Conservation (phyloP, 1,140 invertebrate genomes). For the Hesperophylax magnus region DNA sequence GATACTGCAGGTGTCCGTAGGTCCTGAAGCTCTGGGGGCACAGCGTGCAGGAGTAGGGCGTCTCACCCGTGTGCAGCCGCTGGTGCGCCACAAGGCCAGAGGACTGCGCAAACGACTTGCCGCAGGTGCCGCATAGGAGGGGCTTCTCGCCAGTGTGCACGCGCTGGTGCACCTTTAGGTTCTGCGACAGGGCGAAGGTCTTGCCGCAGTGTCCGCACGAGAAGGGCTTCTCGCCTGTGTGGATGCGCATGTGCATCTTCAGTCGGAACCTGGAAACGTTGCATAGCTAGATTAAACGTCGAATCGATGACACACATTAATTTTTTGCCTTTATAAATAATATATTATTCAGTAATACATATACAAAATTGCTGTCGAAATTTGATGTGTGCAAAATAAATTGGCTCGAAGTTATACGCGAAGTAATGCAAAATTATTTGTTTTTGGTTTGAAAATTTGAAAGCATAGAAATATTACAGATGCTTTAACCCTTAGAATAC, state of each 20-base stretch:
- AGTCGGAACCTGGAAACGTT: constrained; percentile 74
- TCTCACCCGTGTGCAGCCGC: constrained; percentile 71
- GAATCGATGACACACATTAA: no score
- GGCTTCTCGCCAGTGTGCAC: constrained; percentile 76
- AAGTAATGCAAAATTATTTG: no score
- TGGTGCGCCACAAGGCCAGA: constrained; percentile 69
- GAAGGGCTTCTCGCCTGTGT: constrained; percentile 93
- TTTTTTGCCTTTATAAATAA: no score
- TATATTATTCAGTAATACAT: no score
- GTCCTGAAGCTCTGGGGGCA: constrained; percentile 67
- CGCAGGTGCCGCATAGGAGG: constrained; percentile 65
- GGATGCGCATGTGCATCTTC: constrained; percentile 92
- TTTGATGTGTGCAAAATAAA: no score
- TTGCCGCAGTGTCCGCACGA: constrained; percentile 74
- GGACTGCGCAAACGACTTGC: constrained; percentile 69
- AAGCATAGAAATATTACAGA: no score
- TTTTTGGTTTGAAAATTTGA: no score
- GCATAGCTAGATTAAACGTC: background rate
- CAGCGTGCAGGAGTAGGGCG: constrained; percentile 67
- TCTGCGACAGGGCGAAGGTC: constrained; percentile 64
- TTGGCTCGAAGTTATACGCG: no score
- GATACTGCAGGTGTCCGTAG: constrained; percentile 67
- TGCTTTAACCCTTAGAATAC: no score
- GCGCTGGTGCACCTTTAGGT: constrained; percentile 70
- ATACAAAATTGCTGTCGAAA: no score